A percentile compares a stretch with the other conserved stretches of the same genome.
Evolutionary conservation across 2,797 vertebrate genomes (phyloP).

Genomic region (Crocidura indochinensis): DNA sequence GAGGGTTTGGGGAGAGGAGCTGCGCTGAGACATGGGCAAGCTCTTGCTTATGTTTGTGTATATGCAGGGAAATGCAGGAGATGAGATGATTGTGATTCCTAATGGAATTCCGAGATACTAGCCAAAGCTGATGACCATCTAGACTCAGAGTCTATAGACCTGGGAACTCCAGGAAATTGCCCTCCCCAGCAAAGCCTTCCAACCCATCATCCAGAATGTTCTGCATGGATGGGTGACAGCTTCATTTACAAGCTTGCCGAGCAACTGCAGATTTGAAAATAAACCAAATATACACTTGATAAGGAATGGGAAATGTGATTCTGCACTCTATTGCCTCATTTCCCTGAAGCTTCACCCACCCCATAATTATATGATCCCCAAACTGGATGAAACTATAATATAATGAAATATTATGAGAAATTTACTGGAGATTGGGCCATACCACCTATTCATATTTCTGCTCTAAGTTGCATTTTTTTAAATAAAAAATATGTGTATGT

Average conservation of each 20-base stretch:
- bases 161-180: background rate
- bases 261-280: constrained; percentile 73
- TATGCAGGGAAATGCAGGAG: background rate
- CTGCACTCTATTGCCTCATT: constrained; percentile 17
- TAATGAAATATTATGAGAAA: constrained; percentile 73
- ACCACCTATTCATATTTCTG: constrained; percentile 59
- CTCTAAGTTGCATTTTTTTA: constrained; percentile 61
- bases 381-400: constrained; percentile 73
- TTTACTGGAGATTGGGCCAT: constrained; percentile 26
- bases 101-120: background rate
- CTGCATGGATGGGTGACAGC: constrained; percentile 54
- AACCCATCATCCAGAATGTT: background rate
- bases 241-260: constrained; percentile 63
- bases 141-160: background rate
- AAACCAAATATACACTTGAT: constrained; percentile 37
- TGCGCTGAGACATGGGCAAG: no score
- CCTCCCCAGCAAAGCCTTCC: background rate
- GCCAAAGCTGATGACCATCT: background rate
- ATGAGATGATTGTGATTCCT: constrained; percentile 10
- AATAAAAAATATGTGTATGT: constrained; percentile 37
- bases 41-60: background rate
- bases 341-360: constrained; percentile 58
- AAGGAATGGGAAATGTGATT: constrained; percentile 63
- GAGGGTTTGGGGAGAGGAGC: no score
- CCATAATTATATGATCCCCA: constrained; percentile 79